Evolutionary conservation across 2,113 vertebrate species (phyloP), one percentile per base, ranked within the genome.

Genomic region (Pachycephala philippinensis): DNA sequence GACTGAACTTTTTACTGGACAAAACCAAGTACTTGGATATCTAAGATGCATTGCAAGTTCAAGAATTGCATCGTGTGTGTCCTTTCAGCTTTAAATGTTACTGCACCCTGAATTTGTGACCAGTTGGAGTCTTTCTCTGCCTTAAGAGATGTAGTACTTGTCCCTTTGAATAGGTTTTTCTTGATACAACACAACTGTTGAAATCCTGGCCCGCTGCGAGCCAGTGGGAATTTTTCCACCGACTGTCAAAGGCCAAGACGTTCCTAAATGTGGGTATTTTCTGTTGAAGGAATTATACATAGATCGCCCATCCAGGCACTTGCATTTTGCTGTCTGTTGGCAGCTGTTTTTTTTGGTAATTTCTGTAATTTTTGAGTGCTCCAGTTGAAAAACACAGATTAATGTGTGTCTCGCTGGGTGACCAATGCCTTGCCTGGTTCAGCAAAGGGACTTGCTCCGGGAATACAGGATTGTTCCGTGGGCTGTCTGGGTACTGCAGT

Each of bases 401-500:
- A 50, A 3, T 14, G 0, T 9, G 13, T 74, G 37, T 49, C 0
- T 0, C 15, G 3, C 30, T 47, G 22, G 23, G n/a, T 65, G 16
- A 42, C 28, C 42, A 3, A 2, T 33, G 28, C 13, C 74, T 60
- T 79, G 83, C 45, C 76, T 89, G 79, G 59, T 9, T 74, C 57
- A 35, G 9, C 24, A 27, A 45, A 56, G 19, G 42, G 33, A n/a
- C 21, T 27, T 69, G 0, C 8, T 60, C 27, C 0, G 0, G 17
- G 22, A 74, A 17, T 15, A 24, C 64, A 22, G 35, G 8, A 2
- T 44, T 61, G 19, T 83, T 93, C 63, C 7, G 0, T 23, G 45
- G 22, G 50, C 59, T 87, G 7, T 2, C 45, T 52, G 50, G 7
- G 17, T 40, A 10, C 11, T 75, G 22, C 63, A 22, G 3, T 45